Percentiles rank a stretch among this genome's conserved stretches.
phyloP scores from a whole-genome alignment of 2,113 vertebrate species.

The Leucosticte australis region DNA sequence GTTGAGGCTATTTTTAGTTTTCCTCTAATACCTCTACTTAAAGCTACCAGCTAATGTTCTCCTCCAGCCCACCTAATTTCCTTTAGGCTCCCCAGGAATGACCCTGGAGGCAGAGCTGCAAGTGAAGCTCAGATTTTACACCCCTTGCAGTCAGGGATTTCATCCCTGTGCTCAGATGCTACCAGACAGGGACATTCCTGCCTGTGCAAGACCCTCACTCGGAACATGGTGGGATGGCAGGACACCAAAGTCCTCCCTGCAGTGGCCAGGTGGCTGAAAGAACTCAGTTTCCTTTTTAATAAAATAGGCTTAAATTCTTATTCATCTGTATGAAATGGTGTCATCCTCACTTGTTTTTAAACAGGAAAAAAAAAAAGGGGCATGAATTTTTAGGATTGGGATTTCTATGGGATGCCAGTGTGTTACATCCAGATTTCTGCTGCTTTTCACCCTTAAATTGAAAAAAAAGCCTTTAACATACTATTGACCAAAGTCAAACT shows the following conservation, averaged over 20 bases:
- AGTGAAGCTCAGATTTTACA: neutral
- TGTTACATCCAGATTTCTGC: neutral
- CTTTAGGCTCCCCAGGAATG: neutral
- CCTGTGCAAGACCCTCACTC: fast-evolving
- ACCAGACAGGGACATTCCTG: neutral
- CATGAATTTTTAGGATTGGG: neutral
- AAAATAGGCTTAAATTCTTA: neutral
- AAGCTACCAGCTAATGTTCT: neutral
- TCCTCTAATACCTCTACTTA: neutral
- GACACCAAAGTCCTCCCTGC: neutral
- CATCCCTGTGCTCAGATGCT: neutral
- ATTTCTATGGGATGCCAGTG: neutral
- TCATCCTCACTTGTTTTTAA: neutral
- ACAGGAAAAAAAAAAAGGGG: neutral
- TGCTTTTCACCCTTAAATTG: neutral
- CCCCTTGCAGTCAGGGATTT: neutral
- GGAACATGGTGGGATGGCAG: neutral
- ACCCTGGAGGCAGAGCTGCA: neutral
- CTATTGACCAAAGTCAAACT: neutral
- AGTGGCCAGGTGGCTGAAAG: neutral
- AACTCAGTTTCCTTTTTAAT: neutral
- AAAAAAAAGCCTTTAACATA: neutral
- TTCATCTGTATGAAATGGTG: neutral
- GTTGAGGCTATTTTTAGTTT: neutral
- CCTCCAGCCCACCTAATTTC: neutral